Percentiles rank a stretch among this genome's conserved stretches.
Evolutionary conservation across 2,113 vertebrate genomes (phyloP).

Genomic region (Acrocephalus kingi): DNA sequence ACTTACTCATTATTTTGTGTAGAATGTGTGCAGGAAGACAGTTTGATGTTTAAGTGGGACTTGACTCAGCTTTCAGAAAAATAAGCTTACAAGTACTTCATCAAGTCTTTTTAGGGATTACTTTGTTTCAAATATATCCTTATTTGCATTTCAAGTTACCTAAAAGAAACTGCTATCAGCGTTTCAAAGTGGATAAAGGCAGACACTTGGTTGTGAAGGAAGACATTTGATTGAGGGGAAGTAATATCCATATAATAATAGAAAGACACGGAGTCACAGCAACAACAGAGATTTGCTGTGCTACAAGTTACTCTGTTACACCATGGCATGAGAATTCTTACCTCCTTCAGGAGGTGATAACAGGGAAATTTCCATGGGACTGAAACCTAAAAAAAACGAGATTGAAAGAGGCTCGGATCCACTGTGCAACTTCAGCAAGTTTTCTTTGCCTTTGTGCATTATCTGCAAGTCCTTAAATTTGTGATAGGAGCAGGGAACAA

Average conservation of each 20-base stretch:
- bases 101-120: constrained; percentile 58
- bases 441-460: background rate
- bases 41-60: constrained; percentile 58
- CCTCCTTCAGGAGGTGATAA: background rate
- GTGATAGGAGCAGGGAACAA: background rate
- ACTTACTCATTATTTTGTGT: constrained; percentile 41
- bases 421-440: background rate
- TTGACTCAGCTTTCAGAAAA: constrained; percentile 57
- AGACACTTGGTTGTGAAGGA: constrained; percentile 23
- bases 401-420: background rate
- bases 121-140: constrained; percentile 55
- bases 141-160: constrained; percentile 59
- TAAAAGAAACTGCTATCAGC: constrained; percentile 46
- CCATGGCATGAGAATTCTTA: background rate
- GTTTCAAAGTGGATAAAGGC: constrained; percentile 26
- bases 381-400: background rate
- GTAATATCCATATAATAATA: background rate
- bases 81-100: constrained; percentile 57
- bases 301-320: background rate
- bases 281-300: background rate
- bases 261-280: background rate
- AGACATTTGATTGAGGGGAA: background rate
- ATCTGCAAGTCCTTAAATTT: background rate
- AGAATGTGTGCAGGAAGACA: background rate
- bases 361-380: background rate